These are phyloP conservation scores for Pristiophorus japonicus DNA, from an alignment of 2,113 vertebrate species.

Conservation along the genomic window DNA sequence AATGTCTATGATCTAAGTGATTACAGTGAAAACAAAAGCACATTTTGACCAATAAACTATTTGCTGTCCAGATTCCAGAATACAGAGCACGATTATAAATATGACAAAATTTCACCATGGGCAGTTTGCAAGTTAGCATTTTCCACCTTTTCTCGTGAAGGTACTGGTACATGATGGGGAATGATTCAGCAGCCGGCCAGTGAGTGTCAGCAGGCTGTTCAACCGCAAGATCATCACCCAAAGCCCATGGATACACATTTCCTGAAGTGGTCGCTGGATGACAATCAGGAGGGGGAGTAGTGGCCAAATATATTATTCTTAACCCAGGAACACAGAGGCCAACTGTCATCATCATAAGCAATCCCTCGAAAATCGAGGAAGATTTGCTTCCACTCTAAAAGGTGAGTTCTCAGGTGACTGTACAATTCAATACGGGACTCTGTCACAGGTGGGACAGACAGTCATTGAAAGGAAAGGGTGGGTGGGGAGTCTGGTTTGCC, in stretches of 20 bases:
- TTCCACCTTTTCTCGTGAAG: not conserved
- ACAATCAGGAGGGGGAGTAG: not conserved
- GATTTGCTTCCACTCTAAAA: too few species aligned
- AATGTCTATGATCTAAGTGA: not conserved
- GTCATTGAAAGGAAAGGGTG: too few species aligned
- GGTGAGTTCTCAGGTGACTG: too few species aligned
- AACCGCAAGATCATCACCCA: not conserved
- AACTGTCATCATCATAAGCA: too few species aligned
- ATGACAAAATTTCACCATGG: not conserved
- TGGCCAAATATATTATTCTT: too few species aligned
- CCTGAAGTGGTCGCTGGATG: not conserved
- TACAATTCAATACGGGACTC: too few species aligned
- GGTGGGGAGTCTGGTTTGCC: too few species aligned
- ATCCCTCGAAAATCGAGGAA: too few species aligned
- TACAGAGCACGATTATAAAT: not conserved
- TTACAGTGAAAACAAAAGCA: not conserved
- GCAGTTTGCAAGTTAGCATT: not conserved
- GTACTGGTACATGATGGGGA: not conserved
- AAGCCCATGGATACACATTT: not conserved
- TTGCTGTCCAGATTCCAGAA: not conserved
- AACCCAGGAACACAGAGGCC: too few species aligned
- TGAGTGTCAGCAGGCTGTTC: not conserved
- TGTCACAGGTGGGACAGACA: too few species aligned
- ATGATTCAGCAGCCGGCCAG: not conserved
- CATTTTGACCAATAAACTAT: not conserved